Evolutionary conservation across 2,113 vertebrate species (phyloP).

Genomic region (Lagenorhynchus albirostris): DNA sequence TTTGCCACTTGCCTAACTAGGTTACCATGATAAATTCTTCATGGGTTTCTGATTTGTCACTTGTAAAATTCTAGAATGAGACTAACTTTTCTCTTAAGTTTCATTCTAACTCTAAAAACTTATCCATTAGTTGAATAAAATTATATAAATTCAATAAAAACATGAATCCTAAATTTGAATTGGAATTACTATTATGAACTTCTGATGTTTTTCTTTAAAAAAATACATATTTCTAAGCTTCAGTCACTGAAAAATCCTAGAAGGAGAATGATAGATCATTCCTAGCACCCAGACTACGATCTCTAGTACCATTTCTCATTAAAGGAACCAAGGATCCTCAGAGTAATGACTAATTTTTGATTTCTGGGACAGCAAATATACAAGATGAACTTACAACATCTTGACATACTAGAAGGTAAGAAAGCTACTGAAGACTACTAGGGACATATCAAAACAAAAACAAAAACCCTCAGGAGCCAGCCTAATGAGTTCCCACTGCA

Average conservation of each 20-base stretch:
- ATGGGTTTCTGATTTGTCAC: background rate
- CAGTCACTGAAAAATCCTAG: background rate
- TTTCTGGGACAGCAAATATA: background rate
- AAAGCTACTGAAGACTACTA: background rate
- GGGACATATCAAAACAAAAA: background rate
- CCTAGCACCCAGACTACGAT: background rate
- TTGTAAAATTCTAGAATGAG: background rate
- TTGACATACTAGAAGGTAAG: background rate
- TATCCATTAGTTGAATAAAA: background rate
- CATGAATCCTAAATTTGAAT: constrained; percentile 10
- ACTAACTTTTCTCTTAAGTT: background rate
- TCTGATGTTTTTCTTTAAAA: background rate
- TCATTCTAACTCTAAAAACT: background rate
- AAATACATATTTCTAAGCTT: background rate
- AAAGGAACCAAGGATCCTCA: background rate
- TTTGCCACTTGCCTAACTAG: background rate
- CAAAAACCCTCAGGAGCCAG: background rate
- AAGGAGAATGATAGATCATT: background rate
- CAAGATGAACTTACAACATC: background rate
- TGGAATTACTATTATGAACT: background rate
- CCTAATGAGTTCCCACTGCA: background rate
- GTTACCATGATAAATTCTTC: background rate
- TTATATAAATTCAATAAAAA: background rate
- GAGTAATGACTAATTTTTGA: background rate
- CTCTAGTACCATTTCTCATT: background rate